Evolutionary conservation across 2,797 vertebrate genomes (phyloP).

Genomic region (Uromys caudimaculatus): DNA sequence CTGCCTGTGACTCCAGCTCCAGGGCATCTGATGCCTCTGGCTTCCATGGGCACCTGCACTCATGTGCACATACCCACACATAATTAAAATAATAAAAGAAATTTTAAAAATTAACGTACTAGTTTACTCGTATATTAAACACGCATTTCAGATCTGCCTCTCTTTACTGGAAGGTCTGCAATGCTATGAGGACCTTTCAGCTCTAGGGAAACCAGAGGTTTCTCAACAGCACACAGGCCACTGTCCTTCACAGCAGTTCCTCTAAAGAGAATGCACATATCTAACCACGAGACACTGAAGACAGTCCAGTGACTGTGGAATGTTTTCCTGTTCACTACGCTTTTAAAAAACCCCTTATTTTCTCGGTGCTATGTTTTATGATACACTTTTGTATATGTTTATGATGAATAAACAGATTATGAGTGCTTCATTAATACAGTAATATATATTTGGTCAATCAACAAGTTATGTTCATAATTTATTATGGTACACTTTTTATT

Average conservation of each 20-base stretch:
- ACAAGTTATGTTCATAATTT: background rate
- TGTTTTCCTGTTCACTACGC: conserved; percentile 18
- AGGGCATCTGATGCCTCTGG: background rate
- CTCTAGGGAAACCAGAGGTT: background rate
- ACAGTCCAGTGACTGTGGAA: background rate
- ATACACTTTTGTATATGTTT: background rate
- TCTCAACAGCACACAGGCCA: background rate
- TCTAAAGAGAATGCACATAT: background rate
- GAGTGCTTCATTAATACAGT: background rate
- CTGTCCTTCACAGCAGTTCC: background rate
- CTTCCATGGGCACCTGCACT: background rate
- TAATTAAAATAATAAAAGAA: background rate
- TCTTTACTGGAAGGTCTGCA: background rate
- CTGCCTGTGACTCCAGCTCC: background rate
- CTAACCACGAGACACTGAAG: background rate
- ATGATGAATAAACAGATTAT: background rate
- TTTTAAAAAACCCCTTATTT: background rate
- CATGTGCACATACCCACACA: background rate
- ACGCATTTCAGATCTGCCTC: background rate
- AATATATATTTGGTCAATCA: conserved; percentile 33
- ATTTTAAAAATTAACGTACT: conserved; percentile 28
- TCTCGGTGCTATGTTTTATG: conserved; percentile 20
- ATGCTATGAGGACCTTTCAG: background rate
- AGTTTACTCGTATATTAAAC: conserved; percentile 37
- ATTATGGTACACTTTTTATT: background rate